These are phyloP conservation scores for Cephonodes hylas DNA, from an alignment of 2,888 invertebrate species.

Conservation along the genomic window DNA sequence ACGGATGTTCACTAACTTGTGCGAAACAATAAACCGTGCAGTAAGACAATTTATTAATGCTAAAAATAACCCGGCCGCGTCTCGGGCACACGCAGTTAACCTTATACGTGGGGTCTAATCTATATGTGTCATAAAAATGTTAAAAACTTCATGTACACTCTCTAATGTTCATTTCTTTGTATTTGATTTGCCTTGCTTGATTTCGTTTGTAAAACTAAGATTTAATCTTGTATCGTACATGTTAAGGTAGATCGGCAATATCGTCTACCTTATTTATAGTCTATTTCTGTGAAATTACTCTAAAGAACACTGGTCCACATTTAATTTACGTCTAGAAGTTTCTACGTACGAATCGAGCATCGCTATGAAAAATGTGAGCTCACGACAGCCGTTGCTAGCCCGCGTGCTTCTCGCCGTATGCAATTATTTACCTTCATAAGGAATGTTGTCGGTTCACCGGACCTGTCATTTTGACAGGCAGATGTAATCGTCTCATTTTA, in stretches of 20 bases:
- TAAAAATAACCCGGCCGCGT: slow-evolving; percentile 77
- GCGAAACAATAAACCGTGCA: slow-evolving; percentile 74
- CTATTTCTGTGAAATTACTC: no score
- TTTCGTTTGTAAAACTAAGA: no score
- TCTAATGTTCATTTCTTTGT: background rate
- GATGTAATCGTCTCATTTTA: slow-evolving; percentile 34
- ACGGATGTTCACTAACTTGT: slow-evolving; percentile 51
- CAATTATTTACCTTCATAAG: slow-evolving; percentile 47
- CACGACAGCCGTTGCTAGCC: slow-evolving; percentile 25
- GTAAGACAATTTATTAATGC: slow-evolving; percentile 80
- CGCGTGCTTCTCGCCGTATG: slow-evolving; percentile 43
- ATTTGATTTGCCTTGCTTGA: no score
- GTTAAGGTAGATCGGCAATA: no score
- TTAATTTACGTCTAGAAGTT: slow-evolving; percentile 6
- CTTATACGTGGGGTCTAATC: slow-evolving; percentile 68
- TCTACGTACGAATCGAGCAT: slow-evolving; percentile 5
- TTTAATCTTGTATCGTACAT: no score
- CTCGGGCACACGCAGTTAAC: slow-evolving; percentile 74
- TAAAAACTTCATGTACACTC: background rate
- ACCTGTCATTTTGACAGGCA: slow-evolving; percentile 40
- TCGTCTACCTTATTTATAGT: no score
- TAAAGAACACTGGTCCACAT: background rate
- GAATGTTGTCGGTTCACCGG: slow-evolving; percentile 42
- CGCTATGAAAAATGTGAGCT: slow-evolving; percentile 42
- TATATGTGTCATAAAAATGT: slow-evolving; percentile 46